Evolutionary conservation across 2,113 vertebrate species (phyloP).

Genomic region (Tetrax tetrax): DNA sequence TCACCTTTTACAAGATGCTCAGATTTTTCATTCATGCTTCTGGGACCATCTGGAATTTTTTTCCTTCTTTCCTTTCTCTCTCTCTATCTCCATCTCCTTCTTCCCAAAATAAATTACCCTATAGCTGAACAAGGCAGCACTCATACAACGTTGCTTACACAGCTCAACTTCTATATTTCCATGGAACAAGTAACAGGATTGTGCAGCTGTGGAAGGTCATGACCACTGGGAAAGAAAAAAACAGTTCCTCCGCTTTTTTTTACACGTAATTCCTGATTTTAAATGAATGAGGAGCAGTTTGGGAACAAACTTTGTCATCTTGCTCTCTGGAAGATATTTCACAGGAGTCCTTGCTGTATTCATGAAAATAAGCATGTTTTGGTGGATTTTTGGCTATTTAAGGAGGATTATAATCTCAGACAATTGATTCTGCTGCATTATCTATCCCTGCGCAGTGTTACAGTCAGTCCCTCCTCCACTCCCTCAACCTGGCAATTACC

Average conservation of each 20-base stretch:
- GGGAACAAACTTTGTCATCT: neutral
- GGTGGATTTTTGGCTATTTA: neutral
- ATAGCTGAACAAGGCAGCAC: neutral
- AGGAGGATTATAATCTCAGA: neutral
- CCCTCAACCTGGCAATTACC: neutral
- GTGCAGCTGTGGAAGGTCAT: neutral
- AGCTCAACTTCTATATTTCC: neutral
- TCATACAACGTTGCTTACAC: neutral
- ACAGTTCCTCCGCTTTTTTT: neutral
- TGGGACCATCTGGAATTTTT: neutral
- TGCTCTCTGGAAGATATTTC: neutral
- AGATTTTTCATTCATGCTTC: neutral
- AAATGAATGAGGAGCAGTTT: neutral
- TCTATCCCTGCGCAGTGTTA: neutral
- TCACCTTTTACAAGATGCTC: neutral
- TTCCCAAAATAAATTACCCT: neutral
- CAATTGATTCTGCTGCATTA: neutral
- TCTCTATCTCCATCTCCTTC: too few species aligned
- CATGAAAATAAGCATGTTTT: neutral
- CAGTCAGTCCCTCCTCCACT: neutral
- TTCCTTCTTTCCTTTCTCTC: neutral
- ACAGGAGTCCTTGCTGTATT: neutral
- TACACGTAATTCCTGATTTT: neutral
- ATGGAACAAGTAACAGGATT: neutral
- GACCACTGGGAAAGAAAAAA: neutral